Percentiles rank a stretch among this genome's conserved stretches.
phyloP scores from a whole-genome alignment of 2,113 vertebrate genomes.

The Sapajus apella region DNA sequence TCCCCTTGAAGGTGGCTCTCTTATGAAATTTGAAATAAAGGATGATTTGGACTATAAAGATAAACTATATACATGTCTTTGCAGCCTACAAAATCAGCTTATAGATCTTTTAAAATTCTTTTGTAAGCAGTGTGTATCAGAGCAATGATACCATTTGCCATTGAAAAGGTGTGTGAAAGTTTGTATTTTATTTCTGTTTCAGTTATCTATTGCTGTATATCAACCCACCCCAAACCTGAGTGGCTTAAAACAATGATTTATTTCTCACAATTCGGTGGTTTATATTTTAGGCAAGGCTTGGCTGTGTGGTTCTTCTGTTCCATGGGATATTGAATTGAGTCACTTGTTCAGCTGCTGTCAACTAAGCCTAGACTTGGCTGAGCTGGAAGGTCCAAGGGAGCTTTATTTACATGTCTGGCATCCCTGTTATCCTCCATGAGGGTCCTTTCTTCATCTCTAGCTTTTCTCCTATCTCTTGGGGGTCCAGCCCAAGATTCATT shows the following conservation, averaged over 20 bases:
- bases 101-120: neutral
- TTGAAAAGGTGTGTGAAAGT: neutral
- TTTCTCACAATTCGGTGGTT: neutral
- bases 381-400: neutral
- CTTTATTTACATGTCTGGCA: neutral
- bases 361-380: too few species aligned
- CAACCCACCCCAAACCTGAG: neutral
- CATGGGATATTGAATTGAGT: rapidly evolving
- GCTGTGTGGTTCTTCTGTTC: neutral
- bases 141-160: neutral
- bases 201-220: neutral
- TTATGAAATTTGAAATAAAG: slow-evolving; percentile 19
- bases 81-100: neutral
- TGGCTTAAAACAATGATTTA: neutral
- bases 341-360: neutral
- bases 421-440: neutral
- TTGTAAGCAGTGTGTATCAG: neutral
- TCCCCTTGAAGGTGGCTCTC: slow-evolving; percentile 8
- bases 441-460: neutral
- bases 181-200: slow-evolving; percentile 22
- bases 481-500: neutral
- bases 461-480: neutral
- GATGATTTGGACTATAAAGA: neutral
- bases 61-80: neutral
- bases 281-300: neutral